Evolutionary conservation across 2,797 vertebrate species (phyloP).

Genomic region (Semaprochilodus insignis): DNA sequence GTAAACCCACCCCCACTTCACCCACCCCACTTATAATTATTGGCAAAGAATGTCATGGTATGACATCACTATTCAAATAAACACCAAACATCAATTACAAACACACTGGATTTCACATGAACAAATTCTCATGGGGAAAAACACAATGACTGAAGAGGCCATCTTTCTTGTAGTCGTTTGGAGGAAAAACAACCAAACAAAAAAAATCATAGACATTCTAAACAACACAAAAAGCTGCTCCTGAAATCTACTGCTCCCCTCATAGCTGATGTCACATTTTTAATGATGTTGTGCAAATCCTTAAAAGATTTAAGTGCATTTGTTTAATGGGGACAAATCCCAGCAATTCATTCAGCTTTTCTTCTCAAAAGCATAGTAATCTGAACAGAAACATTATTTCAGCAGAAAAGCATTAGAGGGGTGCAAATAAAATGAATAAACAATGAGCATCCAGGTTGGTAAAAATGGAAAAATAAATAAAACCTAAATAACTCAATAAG

Average conservation of each 20-base stretch:
- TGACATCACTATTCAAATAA: slow-evolving; percentile 14
- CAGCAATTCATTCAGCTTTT: neutral
- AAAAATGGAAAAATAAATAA: neutral
- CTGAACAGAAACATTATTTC: neutral
- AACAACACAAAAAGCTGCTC: neutral
- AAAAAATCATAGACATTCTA: slow-evolving; percentile 2
- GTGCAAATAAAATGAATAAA: neutral
- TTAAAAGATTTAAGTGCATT: slow-evolving; percentile 32
- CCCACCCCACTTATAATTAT: neutral
- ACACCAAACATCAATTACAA: slow-evolving; percentile 28
- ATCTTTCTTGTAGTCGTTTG: slow-evolving; percentile 24
- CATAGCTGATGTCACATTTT: slow-evolving; percentile 19
- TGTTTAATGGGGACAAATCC: slow-evolving; percentile 8
- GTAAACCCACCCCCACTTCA: neutral
- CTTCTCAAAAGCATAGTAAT: neutral
- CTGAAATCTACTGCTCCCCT: neutral
- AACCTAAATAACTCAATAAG: slow-evolving; percentile 7
- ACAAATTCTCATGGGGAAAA: slow-evolving; percentile 18
- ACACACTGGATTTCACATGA: slow-evolving; percentile 27
- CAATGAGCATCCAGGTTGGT: neutral
- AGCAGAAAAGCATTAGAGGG: slow-evolving; percentile 16
- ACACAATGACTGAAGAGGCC: neutral
- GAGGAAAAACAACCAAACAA: slow-evolving; percentile 22
- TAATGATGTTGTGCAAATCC: slow-evolving; percentile 49
- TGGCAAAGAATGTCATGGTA: slow-evolving; percentile 25